These are phyloP conservation scores for Serilophus lunatus DNA, from an alignment of 2,113 vertebrate species.

Conservation along the genomic window DNA sequence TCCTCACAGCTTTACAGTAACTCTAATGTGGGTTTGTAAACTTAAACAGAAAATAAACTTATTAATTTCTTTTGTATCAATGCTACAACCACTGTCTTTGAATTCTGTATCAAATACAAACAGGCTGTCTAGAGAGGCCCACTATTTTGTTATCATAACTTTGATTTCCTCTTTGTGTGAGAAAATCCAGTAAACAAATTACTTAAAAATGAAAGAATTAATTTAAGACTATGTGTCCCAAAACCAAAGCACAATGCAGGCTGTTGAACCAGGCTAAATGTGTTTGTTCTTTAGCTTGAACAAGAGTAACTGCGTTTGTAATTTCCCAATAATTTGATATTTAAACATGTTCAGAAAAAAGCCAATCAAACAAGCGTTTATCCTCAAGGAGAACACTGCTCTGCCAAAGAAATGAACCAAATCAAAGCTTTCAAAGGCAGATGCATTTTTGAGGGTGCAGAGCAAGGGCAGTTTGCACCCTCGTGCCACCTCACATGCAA, in stretches of 20 bases:
- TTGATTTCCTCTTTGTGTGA: not conserved
- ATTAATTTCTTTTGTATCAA: not conserved
- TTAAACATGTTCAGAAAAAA: slow-evolving; percentile 18
- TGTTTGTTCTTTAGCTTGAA: slow-evolving; percentile 28
- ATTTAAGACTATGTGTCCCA: not conserved
- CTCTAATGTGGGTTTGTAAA: not conserved
- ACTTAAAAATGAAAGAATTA: not conserved
- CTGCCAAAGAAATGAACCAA: not conserved
- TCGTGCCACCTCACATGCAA: not conserved
- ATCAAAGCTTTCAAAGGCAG: not conserved
- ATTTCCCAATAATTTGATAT: slow-evolving; percentile 5
- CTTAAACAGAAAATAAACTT: not conserved
- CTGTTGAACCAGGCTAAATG: not conserved
- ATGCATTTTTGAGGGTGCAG: not conserved
- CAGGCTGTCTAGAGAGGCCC: not conserved
- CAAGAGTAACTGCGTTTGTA: not conserved
- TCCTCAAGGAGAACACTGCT: not conserved
- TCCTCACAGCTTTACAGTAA: not conserved
- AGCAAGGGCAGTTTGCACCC: not conserved
- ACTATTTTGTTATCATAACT: not conserved
- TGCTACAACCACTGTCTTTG: not conserved
- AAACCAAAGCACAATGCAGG: not conserved
- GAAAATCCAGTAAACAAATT: not conserved
- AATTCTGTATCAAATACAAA: not conserved
- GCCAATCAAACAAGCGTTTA: not conserved